Evolutionary conservation across 1,140 invertebrate species (phyloP).

Genomic region (Magallana ariakensis): DNA sequence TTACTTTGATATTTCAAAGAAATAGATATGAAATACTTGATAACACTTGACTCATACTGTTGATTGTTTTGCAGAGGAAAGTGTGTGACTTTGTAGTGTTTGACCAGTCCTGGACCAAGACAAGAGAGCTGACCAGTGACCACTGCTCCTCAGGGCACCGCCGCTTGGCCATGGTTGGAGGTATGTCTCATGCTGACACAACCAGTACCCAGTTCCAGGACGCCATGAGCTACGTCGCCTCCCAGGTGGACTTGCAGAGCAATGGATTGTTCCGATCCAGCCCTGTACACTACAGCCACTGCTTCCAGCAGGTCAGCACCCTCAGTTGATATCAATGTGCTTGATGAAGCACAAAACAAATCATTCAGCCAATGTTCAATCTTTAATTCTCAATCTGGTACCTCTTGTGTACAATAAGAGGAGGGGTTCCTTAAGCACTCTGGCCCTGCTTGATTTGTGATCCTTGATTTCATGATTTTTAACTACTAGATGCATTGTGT

Average conservation of each 20-base stretch:
- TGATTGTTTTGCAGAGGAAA: not conserved
- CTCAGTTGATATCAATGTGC: not conserved
- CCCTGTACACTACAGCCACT: constrained; percentile 14
- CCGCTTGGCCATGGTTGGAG: not conserved
- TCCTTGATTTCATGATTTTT: too few species aligned
- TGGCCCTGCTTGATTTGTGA: too few species aligned
- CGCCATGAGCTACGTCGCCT: not conserved
- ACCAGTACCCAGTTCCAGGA: not conserved
- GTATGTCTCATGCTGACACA: not conserved
- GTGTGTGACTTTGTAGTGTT: not conserved
- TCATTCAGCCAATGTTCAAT: too few species aligned
- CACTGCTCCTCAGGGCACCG: not conserved
- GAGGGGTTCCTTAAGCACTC: too few species aligned
- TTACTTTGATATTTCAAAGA: too few species aligned
- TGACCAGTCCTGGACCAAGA: constrained; percentile 10
- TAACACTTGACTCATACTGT: too few species aligned
- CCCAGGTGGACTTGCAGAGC: not conserved
- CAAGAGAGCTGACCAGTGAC: not conserved
- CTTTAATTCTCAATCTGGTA: too few species aligned
- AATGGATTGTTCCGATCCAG: not conserved
- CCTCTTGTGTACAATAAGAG: too few species aligned
- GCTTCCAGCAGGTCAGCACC: constrained; percentile 18
- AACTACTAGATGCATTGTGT: too few species aligned
- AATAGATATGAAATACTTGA: too few species aligned
- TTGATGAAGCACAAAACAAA: too few species aligned